Conservation (phyloP, 2,888 invertebrate species). For the Zonitis immaculata region DNA sequence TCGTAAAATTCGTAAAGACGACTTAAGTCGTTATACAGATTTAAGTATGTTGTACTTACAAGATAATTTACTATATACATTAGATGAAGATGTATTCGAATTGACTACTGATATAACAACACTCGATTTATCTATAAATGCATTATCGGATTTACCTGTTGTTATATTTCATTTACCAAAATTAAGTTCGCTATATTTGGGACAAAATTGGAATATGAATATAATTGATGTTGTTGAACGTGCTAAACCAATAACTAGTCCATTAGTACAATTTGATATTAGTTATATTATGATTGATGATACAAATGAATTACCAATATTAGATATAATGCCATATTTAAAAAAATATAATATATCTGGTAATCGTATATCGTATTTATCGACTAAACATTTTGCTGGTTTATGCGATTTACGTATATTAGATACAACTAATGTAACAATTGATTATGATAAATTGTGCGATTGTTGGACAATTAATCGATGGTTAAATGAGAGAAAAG, state of each 20-base stretch:
- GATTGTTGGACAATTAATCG: constrained; percentile 41
- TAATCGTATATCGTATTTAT: constrained; percentile 32
- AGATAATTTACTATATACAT: constrained; percentile 39
- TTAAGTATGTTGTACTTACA: constrained; percentile 43
- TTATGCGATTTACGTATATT: constrained; percentile 41
- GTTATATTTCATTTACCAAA: constrained; percentile 41
- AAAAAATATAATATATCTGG: constrained; percentile 40
- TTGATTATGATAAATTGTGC: constrained; percentile 35
- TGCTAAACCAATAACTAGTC: constrained; percentile 38
- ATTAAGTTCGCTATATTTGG: constrained; percentile 39
- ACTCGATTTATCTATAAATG: constrained; percentile 41
- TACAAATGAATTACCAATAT: constrained; percentile 34
- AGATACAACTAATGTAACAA: constrained; percentile 35
- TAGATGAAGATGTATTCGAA: constrained; percentile 39
- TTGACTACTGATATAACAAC: constrained; percentile 33
- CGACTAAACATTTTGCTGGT: constrained; percentile 38
- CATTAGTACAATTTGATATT: constrained; percentile 39
- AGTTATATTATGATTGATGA: constrained; percentile 35
- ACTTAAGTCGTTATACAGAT: constrained; percentile 35
- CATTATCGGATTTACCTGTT: constrained; percentile 35
- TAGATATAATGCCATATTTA: constrained; percentile 38
- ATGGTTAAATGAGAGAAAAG: constrained; percentile 37
- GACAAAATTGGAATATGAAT: constrained; percentile 42
- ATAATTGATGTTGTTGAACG: constrained; percentile 37
- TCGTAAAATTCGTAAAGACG: constrained; percentile 35